Evolutionary conservation across 2,888 invertebrate genomes (phyloP).

Genomic region (Dryomyza anilis): DNA sequence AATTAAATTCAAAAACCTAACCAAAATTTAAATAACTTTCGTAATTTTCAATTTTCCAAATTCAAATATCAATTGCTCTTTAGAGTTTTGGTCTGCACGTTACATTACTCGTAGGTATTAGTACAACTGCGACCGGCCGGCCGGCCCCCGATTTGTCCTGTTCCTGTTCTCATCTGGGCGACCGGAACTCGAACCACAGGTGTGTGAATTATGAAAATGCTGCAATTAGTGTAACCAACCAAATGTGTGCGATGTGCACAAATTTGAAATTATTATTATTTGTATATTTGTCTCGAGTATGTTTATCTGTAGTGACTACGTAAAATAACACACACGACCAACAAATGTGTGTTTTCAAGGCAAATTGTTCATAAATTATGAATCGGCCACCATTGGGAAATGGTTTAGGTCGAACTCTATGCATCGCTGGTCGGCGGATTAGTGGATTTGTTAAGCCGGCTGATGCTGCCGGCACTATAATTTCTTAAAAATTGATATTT

Average conservation of each 20-base stretch:
- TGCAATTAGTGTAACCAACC: constrained; percentile 26
- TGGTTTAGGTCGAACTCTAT: too few relatives aligned
- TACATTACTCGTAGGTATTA: background rate
- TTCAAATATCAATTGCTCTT: too few relatives aligned
- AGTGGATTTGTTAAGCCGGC: too few relatives aligned
- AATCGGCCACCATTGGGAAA: too few relatives aligned
- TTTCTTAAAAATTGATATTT: too few relatives aligned
- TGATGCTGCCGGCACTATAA: too few relatives aligned
- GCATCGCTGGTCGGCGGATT: too few relatives aligned
- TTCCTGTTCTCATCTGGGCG: too few relatives aligned
- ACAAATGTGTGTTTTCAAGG: background rate
- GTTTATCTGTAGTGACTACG: background rate
- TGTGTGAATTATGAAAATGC: constrained; percentile 22
- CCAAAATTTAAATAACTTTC: too few relatives aligned
- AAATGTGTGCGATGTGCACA: constrained; percentile 19
- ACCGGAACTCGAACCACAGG: constrained; percentile 12
- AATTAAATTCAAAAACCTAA: too few relatives aligned
- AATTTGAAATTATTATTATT: constrained; percentile 23
- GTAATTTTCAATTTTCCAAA: too few relatives aligned
- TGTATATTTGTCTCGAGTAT: background rate
- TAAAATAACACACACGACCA: background rate
- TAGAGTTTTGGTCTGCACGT: too few relatives aligned
- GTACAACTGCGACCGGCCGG: background rate
- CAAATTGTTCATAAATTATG: constrained; percentile 17
- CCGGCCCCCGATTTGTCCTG: background rate